Conservation (phyloP, 1,140 invertebrate species). For the Penaeus chinensis region DNA sequence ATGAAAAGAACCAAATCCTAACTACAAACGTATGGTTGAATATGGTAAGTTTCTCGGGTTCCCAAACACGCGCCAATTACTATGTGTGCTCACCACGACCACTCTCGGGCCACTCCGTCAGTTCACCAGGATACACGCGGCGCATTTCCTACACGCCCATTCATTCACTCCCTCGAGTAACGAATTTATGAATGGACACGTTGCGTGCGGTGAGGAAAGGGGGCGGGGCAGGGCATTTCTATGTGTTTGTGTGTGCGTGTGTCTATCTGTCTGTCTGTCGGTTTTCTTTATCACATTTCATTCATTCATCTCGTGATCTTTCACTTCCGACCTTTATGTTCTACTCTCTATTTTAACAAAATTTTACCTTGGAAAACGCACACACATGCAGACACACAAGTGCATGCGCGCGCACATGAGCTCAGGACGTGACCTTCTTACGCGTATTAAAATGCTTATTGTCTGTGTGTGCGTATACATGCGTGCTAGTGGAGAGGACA, state of each 20-base stretch:
- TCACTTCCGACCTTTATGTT: neutral
- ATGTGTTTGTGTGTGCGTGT: too few relatives aligned
- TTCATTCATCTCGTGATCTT: neutral
- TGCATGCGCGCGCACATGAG: neutral
- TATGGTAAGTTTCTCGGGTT: constrained; percentile 70
- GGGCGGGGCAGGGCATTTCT: too few relatives aligned
- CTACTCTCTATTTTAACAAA: neutral
- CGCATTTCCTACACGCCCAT: too few relatives aligned
- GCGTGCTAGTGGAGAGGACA: neutral
- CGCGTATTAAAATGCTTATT: neutral
- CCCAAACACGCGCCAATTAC: constrained; percentile 44
- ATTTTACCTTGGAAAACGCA: constrained; percentile 10
- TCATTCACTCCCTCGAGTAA: too few relatives aligned
- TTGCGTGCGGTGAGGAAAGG: too few relatives aligned
- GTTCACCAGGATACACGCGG: too few relatives aligned
- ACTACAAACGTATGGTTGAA: constrained; percentile 74
- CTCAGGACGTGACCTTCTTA: neutral
- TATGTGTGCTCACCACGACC: constrained; percentile 60
- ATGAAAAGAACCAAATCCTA: constrained; percentile 77
- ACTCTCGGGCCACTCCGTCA: constrained; percentile 38
- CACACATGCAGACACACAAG: constrained; percentile 13
- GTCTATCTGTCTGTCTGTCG: too few relatives aligned
- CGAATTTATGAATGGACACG: too few relatives aligned
- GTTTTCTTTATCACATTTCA: too few relatives aligned
- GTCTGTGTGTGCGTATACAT: constrained; percentile 26